Evolutionary conservation across 1,140 invertebrate genomes (phyloP).

Genomic region (Tetraneura akinire): DNA sequence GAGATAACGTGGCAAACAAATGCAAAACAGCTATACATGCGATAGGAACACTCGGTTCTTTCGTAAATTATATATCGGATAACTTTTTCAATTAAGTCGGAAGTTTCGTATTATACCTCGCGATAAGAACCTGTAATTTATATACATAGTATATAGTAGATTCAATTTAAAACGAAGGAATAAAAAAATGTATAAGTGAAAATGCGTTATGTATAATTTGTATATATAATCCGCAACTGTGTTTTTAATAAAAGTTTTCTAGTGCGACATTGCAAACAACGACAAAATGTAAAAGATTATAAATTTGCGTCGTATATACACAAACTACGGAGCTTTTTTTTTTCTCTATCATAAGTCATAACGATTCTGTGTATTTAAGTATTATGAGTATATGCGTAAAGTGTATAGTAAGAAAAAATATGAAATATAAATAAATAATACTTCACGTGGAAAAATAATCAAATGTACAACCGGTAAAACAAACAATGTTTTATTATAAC

Average conservation of each 20-base stretch:
- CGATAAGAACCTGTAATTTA: constrained; percentile 10
- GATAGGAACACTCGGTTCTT: no score
- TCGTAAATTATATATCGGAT: constrained; percentile 23
- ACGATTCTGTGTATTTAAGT: constrained; percentile 7
- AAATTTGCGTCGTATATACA: no score
- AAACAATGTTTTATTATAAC: background rate
- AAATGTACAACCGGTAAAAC: background rate
- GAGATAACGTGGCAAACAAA: background rate
- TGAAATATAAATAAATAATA: constrained; percentile 8
- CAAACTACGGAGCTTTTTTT: background rate
- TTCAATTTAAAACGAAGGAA: constrained; percentile 29
- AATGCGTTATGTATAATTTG: background rate
- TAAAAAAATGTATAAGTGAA: background rate
- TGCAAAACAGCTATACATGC: background rate
- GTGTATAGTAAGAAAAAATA: background rate
- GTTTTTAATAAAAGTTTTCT: constrained; percentile 28
- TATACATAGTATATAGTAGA: background rate
- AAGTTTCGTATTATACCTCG: constrained; percentile 28
- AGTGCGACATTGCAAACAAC: background rate
- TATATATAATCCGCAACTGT: background rate
- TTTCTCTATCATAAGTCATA: background rate
- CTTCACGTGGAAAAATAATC: constrained; percentile 16
- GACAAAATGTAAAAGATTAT: constrained; percentile 6
- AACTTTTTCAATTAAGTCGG: constrained; percentile 41
- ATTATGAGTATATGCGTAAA: background rate